phyloP scores from a whole-genome alignment of 2,888 invertebrate species.

The Endomychus coccineus region DNA sequence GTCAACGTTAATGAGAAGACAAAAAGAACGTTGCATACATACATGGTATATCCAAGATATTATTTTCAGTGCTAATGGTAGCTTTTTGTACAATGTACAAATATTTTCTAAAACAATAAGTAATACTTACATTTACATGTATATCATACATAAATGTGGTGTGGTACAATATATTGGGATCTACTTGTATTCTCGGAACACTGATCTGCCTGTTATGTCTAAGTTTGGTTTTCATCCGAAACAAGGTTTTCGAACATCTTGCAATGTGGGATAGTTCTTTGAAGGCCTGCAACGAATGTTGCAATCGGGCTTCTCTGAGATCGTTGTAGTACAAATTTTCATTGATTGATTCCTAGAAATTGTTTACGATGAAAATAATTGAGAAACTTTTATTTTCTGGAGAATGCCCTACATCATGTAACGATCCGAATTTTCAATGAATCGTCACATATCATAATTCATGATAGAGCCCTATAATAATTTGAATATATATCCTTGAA shows the following conservation, averaged over 20 bases:
- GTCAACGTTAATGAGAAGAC: no score
- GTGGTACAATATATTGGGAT: constrained; percentile 11
- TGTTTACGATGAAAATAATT: no score
- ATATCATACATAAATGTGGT: constrained; percentile 14
- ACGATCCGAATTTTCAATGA: no score
- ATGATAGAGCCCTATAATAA: no score
- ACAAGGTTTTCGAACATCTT: constrained; percentile 39
- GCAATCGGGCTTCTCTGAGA: constrained; percentile 37
- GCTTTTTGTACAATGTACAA: neutral
- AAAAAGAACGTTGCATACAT: no score
- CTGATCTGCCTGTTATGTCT: constrained; percentile 6
- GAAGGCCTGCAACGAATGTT: constrained; percentile 38
- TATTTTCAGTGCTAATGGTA: neutral
- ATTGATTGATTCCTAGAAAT: constrained; percentile 29
- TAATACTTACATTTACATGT: constrained; percentile 11
- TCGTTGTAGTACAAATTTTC: constrained; percentile 38
- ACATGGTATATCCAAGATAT: no score
- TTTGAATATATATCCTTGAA: no score
- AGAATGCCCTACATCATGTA: no score
- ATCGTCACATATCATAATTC: no score
- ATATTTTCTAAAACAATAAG: neutral
- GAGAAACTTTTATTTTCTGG: no score
- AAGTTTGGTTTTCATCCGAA: constrained; percentile 33
- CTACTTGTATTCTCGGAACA: constrained; percentile 2
- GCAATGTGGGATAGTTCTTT: constrained; percentile 40